Conservation (phyloP, 1,140 invertebrate genomes). For the Oedothorax gibbosus region DNA sequence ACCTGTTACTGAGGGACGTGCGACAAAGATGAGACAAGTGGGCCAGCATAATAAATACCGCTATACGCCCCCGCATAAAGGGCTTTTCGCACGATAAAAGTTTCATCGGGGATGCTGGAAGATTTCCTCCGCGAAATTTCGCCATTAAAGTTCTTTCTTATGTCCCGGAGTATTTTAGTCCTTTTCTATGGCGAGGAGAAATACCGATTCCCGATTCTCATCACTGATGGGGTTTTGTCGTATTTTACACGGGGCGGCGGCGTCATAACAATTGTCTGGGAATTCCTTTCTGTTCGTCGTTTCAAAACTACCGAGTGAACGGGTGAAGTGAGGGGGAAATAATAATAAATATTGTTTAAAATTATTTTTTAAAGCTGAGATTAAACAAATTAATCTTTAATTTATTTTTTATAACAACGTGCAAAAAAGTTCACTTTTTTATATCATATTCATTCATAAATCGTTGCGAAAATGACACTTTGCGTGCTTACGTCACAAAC, state of each 20-base stretch:
- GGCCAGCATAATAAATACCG: slow-evolving; percentile 49
- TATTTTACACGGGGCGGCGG: slow-evolving; percentile 20
- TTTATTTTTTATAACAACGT: too few relatives aligned
- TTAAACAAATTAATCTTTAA: too few relatives aligned
- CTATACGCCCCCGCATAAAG: slow-evolving; percentile 32
- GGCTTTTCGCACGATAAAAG: slow-evolving; percentile 39
- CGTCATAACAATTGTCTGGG: slow-evolving; percentile 44
- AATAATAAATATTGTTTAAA: too few relatives aligned
- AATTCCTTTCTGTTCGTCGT: slow-evolving; percentile 1
- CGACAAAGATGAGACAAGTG: slow-evolving; percentile 51
- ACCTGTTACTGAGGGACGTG: slow-evolving; percentile 51
- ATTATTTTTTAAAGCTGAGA: too few relatives aligned
- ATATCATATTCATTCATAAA: too few relatives aligned
- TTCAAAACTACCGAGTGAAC: slow-evolving; percentile 14
- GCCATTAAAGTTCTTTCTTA: slow-evolving; percentile 42
- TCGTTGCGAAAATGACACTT: too few relatives aligned
- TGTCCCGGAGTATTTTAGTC: not conserved
- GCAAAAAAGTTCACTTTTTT: too few relatives aligned
- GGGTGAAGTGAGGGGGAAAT: too few relatives aligned
- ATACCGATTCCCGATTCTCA: slow-evolving; percentile 58
- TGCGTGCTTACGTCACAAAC: too few relatives aligned
- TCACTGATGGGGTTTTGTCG: slow-evolving; percentile 39
- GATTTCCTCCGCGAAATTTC: slow-evolving; percentile 52
- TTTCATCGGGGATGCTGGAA: slow-evolving; percentile 43
- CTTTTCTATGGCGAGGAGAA: slow-evolving; percentile 15